Conservation (phyloP, 1,140 invertebrate genomes). For the Apis cerana region DNA sequence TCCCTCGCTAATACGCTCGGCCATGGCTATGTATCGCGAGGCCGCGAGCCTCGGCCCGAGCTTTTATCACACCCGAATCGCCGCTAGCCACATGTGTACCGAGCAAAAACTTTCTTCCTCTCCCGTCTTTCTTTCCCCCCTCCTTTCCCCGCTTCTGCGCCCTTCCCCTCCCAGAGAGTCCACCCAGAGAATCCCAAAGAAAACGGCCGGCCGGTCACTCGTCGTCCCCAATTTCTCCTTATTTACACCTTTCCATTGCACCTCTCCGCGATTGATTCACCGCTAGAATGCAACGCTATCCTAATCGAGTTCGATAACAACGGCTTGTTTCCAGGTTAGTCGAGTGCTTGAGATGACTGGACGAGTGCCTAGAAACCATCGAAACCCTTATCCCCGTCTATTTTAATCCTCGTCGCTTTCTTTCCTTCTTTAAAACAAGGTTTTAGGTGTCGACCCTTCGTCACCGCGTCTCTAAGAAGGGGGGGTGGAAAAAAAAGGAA, state of each 20-base stretch:
- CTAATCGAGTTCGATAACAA: neutral
- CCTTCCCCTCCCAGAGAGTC: no score
- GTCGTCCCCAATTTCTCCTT: no score
- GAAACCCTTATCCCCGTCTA: neutral
- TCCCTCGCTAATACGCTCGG: neutral
- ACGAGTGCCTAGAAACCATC: neutral
- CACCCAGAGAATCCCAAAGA: no score
- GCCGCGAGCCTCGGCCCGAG: constrained; percentile 39
- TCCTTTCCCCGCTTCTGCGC: no score
- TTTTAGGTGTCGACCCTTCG: neutral
- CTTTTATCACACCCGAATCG: constrained; percentile 75
- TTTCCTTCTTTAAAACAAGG: neutral
- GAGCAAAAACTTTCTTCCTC: constrained; percentile 68
- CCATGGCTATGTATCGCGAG: constrained; percentile 32
- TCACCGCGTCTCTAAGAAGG: neutral
- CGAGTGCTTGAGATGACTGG: neutral
- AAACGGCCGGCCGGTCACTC: no score
- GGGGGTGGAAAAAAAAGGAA: neutral
- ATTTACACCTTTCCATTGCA: no score
- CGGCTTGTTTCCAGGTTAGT: neutral
- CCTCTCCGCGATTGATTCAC: no score
- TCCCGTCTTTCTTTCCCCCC: neutral
- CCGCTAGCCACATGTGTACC: constrained; percentile 75
- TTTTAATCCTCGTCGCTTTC: neutral
- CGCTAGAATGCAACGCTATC: no score